These are phyloP conservation scores for Ceratosolen fusciceps DNA, from an alignment of 1,140 invertebrate genomes.

Conservation along the genomic window DNA sequence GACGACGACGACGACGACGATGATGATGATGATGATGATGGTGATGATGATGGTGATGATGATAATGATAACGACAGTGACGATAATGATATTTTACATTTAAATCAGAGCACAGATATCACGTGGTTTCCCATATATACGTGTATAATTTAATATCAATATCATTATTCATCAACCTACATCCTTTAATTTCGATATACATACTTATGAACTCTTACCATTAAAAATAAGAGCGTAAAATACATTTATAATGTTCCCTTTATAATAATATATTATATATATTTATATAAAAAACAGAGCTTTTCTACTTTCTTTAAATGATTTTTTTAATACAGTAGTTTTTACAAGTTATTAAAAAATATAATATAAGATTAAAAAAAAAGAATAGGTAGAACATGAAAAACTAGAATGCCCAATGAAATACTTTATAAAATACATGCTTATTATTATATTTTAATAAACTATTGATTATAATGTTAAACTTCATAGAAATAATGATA, in stretches of 20 bases:
- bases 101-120: slow-evolving; percentile 61
- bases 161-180: slow-evolving; percentile 41
- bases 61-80: no score
- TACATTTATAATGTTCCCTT: slow-evolving; percentile 6
- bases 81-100: slow-evolving; percentile 69
- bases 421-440: not conserved
- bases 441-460: no score
- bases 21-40: no score
- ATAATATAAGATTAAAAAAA: not conserved
- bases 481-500: no score
- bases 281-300: not conserved
- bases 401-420: not conserved
- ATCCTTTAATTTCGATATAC: slow-evolving; percentile 10
- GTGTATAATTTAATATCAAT: slow-evolving; percentile 39
- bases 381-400: not conserved
- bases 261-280: slow-evolving; percentile 20
- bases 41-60: no score
- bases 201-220: slow-evolving; percentile 31
- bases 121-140: slow-evolving; percentile 33
- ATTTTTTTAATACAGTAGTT: not conserved
- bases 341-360: not conserved
- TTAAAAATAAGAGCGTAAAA: slow-evolving; percentile 1
- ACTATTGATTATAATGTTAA: no score
- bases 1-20: no score
- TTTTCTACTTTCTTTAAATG: not conserved